These are phyloP conservation scores for Sinopyrophorus schimmeli DNA, from an alignment of 2,888 invertebrate species.

Conservation along the genomic window DNA sequence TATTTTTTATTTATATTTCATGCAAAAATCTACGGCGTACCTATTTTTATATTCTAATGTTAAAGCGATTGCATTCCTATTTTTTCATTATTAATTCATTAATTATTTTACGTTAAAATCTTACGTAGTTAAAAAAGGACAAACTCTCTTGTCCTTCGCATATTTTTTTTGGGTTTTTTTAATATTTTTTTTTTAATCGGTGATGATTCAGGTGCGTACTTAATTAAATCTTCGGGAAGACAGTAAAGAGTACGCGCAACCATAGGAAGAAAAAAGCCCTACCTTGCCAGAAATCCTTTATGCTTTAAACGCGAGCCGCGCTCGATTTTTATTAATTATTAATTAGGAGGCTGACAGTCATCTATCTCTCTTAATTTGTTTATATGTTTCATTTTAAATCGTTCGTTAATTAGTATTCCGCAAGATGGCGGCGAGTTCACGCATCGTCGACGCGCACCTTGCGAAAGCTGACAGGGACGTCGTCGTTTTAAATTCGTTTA, in stretches of 20 bases:
- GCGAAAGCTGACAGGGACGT: conserved; percentile 13
- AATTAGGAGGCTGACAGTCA: conserved; percentile 47
- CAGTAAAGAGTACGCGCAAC: neutral
- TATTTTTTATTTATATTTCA: conserved; percentile 8
- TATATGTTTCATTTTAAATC: conserved; percentile 21
- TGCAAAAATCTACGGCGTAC: conserved; percentile 10
- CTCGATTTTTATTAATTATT: neutral
- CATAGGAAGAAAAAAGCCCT: conserved; percentile 12
- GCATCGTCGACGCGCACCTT: no score
- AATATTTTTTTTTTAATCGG: neutral
- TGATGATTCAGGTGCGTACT: neutral
- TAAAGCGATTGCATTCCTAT: conserved; percentile 14
- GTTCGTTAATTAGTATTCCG: conserved; percentile 14
- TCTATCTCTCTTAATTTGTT: conserved; percentile 51
- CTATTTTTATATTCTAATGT: conserved; percentile 14
- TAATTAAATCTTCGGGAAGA: conserved; percentile 12
- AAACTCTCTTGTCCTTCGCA: conserved; percentile 11
- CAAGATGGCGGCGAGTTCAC: no score
- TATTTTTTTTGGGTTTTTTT: neutral
- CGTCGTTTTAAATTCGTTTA: conserved; percentile 27
- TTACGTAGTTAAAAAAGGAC: conserved; percentile 8
- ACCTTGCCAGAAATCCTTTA: conserved; percentile 20
- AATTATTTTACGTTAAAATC: conserved; percentile 8
- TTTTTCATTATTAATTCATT: conserved; percentile 8
- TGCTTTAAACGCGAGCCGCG: neutral